These are phyloP conservation scores for Lithosia quadra DNA, from an alignment of 2,888 invertebrate species.

Conservation along the genomic window DNA sequence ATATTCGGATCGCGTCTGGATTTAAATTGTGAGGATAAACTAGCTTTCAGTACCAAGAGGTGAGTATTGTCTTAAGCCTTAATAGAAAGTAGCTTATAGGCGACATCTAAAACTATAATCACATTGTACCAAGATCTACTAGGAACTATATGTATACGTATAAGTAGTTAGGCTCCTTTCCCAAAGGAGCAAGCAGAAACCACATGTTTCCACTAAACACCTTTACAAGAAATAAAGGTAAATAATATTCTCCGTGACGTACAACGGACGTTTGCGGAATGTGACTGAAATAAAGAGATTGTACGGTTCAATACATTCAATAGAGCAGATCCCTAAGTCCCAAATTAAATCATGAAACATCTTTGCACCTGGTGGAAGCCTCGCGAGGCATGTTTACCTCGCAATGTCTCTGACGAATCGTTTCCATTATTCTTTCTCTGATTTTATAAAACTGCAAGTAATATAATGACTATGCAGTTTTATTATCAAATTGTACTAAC, in stretches of 20 bases:
- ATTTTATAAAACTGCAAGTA: slow-evolving; percentile 56
- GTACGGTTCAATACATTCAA: slow-evolving; percentile 83
- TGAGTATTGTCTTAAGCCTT: background rate
- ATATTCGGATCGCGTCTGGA: background rate
- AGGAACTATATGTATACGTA: no score
- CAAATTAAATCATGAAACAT: slow-evolving; percentile 86
- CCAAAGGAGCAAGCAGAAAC: background rate
- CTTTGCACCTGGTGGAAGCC: slow-evolving; percentile 81
- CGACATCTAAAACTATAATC: background rate
- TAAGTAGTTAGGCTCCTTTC: background rate
- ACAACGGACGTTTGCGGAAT: slow-evolving; percentile 64
- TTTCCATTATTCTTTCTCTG: slow-evolving; percentile 73
- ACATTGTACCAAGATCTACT: no score
- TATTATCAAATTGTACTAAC: slow-evolving; percentile 30
- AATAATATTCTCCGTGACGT: slow-evolving; percentile 38
- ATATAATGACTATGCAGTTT: slow-evolving; percentile 39
- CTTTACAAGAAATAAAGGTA: slow-evolving; percentile 13
- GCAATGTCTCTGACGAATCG: slow-evolving; percentile 70
- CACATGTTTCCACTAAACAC: background rate
- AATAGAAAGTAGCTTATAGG: background rate
- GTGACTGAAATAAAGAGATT: slow-evolving; percentile 77
- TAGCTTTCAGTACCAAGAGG: background rate
- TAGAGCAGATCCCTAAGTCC: slow-evolving; percentile 85
- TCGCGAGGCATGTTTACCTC: slow-evolving; percentile 70
- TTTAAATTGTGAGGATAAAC: slow-evolving; percentile 1